Evolutionary conservation across 2,888 invertebrate genomes (phyloP).

Genomic region (Polydesmus complanatus): DNA sequence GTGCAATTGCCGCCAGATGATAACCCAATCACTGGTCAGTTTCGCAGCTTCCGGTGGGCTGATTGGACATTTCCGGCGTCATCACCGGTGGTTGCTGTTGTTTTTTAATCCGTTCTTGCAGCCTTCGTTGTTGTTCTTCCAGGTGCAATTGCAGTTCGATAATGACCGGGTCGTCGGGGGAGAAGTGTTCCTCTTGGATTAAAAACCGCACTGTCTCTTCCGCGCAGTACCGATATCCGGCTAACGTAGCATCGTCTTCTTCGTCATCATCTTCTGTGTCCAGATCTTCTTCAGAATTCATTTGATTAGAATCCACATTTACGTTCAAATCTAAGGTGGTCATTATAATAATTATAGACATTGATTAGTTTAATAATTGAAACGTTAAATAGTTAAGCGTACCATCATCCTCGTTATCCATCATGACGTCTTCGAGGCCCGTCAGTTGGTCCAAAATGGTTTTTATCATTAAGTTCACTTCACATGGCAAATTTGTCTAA

Average conservation of each 20-base stretch:
- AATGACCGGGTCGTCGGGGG: constrained; percentile 9
- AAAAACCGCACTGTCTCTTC: constrained; percentile 12
- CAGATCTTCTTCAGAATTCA: neutral
- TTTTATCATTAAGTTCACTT: neutral
- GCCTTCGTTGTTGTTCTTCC: neutral
- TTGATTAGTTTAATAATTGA: neutral
- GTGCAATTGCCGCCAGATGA: no score
- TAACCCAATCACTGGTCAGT: no score
- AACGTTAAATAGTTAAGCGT: neutral
- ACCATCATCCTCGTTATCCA: neutral
- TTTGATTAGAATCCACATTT: neutral
- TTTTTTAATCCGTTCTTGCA: neutral
- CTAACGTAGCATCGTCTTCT: constrained; percentile 3
- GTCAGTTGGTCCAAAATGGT: neutral
- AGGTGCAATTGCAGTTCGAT: constrained; percentile 8
- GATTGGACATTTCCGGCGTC: no score
- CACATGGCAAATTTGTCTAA: neutral
- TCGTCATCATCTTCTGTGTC: neutral
- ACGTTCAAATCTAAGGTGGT: neutral
- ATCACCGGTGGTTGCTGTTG: neutral
- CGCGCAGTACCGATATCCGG: constrained; percentile 11
- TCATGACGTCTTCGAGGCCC: neutral
- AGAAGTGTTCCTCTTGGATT: constrained; percentile 10
- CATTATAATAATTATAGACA: no score
- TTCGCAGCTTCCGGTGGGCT: no score